These are phyloP conservation scores for Chaenocephalus aceratus DNA, from an alignment of 2,113 vertebrate genomes.

Conservation along the genomic window DNA sequence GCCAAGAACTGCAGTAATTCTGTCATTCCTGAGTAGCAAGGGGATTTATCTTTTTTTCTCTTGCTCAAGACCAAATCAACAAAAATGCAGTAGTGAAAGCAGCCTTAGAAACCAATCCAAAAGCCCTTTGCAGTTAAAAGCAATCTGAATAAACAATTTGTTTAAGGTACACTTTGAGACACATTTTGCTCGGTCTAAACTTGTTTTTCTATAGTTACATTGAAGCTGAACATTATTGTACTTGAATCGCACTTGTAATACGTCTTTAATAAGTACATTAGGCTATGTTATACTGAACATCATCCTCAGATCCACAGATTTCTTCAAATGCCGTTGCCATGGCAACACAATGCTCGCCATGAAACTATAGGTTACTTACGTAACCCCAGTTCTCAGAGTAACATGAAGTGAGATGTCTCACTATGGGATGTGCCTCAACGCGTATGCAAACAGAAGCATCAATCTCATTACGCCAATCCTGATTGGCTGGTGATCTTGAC, in stretches of 20 bases:
- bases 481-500: too few species aligned
- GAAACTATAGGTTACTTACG: too few species aligned
- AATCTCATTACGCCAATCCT: too few species aligned
- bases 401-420: too few species aligned
- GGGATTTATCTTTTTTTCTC: neutral
- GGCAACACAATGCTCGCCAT: too few species aligned
- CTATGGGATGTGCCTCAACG: too few species aligned
- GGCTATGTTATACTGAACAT: constrained; percentile 19
- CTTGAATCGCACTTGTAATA: constrained; percentile 52
- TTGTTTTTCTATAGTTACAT: constrained; percentile 21
- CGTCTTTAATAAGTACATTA: constrained; percentile 40
- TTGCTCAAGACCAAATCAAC: too few species aligned
- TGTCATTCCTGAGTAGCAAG: neutral
- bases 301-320: constrained; percentile 2
- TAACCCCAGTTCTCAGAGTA: too few species aligned
- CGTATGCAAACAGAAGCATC: too few species aligned
- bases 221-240: constrained; percentile 33
- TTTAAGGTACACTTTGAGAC: neutral
- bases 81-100: too few species aligned
- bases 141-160: constrained; percentile 13
- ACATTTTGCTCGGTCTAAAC: constrained; percentile 27
- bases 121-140: neutral
- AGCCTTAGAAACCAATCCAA: neutral
- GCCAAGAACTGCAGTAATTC: neutral
- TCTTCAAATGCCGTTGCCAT: too few species aligned